A percentile compares a stretch with the other conserved stretches of the same genome.
Conservation (phyloP, 1,140 invertebrate species). For the Calephelis nemesis region DNA sequence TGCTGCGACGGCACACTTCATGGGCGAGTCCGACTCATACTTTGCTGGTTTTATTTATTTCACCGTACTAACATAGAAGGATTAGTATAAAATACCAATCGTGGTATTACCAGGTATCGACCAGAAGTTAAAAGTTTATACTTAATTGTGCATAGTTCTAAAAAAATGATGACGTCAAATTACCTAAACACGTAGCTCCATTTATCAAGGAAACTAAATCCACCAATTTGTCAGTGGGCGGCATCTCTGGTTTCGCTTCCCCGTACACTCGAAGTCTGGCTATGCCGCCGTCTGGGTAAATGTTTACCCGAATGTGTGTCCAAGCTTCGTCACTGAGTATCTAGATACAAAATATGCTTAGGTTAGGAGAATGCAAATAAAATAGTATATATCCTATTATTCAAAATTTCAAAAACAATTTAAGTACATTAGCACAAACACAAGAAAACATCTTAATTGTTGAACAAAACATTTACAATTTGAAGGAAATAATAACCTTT, state of each 20-base stretch:
- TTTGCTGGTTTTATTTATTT: too few relatives aligned
- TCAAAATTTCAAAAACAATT: too few relatives aligned
- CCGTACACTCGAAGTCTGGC: slow-evolving; percentile 83
- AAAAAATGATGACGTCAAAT: not conserved
- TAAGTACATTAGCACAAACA: too few relatives aligned
- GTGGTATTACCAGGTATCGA: too few relatives aligned
- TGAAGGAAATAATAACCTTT: slow-evolving; percentile 52
- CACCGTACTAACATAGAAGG: too few relatives aligned
- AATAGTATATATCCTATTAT: too few relatives aligned
- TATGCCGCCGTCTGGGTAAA: slow-evolving; percentile 85
- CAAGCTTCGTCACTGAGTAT: slow-evolving; percentile 69
- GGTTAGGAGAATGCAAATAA: too few relatives aligned
- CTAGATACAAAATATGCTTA: slow-evolving; percentile 36
- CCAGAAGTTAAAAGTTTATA: too few relatives aligned
- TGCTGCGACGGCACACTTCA: too few relatives aligned
- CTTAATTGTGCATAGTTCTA: too few relatives aligned
- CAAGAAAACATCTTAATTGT: not conserved
- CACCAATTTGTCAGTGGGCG: slow-evolving; percentile 54
- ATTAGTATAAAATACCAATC: too few relatives aligned
- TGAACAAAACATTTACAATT: not conserved
- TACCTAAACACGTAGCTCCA: slow-evolving; percentile 79
- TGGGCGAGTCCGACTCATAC: too few relatives aligned
- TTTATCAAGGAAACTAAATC: slow-evolving; percentile 81
- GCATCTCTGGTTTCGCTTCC: slow-evolving; percentile 65
- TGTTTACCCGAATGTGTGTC: slow-evolving; percentile 82